phyloP scores from a whole-genome alignment of 2,888 invertebrate species.

The Alsophila aescularia region DNA sequence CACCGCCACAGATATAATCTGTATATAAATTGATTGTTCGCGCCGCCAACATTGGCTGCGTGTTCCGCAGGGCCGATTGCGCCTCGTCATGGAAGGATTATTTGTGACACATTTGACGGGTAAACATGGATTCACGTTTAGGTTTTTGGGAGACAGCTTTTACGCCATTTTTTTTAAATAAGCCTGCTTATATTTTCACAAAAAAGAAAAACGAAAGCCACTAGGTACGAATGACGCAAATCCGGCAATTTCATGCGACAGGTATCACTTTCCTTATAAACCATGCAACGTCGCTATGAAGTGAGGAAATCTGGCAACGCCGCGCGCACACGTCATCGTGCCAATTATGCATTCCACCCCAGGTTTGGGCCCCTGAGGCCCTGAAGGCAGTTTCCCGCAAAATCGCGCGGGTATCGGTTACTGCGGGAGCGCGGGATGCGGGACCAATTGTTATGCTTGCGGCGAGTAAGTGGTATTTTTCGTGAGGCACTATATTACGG shows the following conservation, averaged over 20 bases:
- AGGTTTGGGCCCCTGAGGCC: constrained; percentile 13
- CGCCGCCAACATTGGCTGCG: constrained; percentile 21
- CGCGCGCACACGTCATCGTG: constrained; percentile 30
- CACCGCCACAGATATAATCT: constrained; percentile 18
- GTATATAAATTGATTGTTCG: constrained; percentile 37
- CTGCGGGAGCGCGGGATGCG: background rate
- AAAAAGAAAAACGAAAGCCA: background rate
- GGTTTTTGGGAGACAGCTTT: no score
- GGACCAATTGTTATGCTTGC: constrained; percentile 29
- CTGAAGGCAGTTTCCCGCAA: constrained; percentile 8
- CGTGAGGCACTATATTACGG: constrained; percentile 21
- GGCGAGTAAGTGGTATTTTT: constrained; percentile 23
- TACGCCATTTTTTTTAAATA: no score
- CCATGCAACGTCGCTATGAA: constrained; percentile 5
- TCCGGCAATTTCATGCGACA: background rate
- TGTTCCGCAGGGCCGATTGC: background rate
- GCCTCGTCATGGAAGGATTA: background rate
- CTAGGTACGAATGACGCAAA: background rate
- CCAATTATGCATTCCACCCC: constrained; percentile 43
- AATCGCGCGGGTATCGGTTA: constrained; percentile 6
- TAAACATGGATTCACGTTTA: background rate
- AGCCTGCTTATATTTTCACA: no score
- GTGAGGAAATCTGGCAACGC: constrained; percentile 36
- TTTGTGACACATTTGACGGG: background rate
- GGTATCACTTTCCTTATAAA: background rate